These are phyloP conservation scores for Acyrthosiphon pisum DNA, from an alignment of 1,140 invertebrate genomes.

Conservation along the genomic window DNA sequence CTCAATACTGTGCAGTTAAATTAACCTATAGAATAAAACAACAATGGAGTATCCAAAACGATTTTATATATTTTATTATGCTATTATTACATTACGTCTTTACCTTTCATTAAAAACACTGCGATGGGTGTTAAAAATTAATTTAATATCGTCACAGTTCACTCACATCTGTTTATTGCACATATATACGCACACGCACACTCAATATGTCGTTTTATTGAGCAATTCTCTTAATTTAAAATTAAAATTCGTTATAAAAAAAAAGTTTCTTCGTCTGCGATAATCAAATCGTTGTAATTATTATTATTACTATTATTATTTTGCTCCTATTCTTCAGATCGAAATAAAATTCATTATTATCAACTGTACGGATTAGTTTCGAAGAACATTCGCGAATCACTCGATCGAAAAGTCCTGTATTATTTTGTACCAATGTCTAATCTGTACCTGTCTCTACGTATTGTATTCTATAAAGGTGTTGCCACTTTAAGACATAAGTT, in stretches of 20 bases:
- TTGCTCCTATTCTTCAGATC: not conserved
- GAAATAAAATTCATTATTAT: not conserved
- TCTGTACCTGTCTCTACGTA: no score
- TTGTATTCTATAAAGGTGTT: no score
- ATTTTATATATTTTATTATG: slow-evolving; percentile 40
- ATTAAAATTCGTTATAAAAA: not conserved
- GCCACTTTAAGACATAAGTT: not conserved
- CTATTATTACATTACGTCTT: slow-evolving; percentile 27
- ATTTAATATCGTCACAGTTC: slow-evolving; percentile 54
- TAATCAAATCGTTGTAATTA: not conserved
- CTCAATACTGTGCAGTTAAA: slow-evolving; percentile 17
- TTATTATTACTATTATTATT: not conserved
- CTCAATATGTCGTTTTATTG: slow-evolving; percentile 34
- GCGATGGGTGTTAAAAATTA: slow-evolving; percentile 42
- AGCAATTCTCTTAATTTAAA: slow-evolving; percentile 5
- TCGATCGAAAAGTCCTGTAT: not conserved
- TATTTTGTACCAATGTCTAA: not conserved
- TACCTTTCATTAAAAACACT: slow-evolving; percentile 47
- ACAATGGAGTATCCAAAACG: slow-evolving; percentile 52
- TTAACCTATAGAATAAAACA: slow-evolving; percentile 51
- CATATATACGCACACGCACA: not conserved
- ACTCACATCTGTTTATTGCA: slow-evolving; percentile 43
- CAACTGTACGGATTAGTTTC: not conserved
- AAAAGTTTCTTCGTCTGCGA: not conserved
- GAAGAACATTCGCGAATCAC: not conserved